phyloP scores from a whole-genome alignment of 2,888 invertebrate genomes.

The Apamea epomidion region DNA sequence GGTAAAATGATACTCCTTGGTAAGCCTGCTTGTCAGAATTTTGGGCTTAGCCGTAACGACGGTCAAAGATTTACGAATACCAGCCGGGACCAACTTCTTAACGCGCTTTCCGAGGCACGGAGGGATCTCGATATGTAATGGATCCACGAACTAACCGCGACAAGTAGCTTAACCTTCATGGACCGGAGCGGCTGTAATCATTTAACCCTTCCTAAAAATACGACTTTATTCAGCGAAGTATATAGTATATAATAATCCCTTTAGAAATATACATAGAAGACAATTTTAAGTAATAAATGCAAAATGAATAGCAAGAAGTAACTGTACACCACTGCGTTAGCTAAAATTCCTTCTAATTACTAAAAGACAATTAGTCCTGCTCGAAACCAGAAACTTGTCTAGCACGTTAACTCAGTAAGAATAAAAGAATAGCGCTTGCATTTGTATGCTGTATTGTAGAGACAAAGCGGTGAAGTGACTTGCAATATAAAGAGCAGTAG shows the following conservation, averaged over 20 bases:
- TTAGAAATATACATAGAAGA: background rate
- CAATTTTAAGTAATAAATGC: background rate
- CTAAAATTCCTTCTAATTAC: background rate
- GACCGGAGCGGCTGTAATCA: background rate
- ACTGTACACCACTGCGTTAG: background rate
- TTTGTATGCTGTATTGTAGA: slow-evolving; percentile 8
- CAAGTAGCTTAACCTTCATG: background rate
- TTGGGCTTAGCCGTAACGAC: background rate
- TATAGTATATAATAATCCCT: no score
- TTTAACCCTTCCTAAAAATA: background rate
- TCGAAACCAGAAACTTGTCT: background rate
- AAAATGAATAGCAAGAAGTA: background rate
- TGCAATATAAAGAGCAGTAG: background rate
- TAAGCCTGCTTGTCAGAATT: background rate
- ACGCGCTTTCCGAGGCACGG: background rate
- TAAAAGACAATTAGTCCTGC: background rate
- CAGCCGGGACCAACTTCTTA: background rate
- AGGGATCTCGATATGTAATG: background rate
- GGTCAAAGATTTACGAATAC: background rate
- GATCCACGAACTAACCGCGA: background rate
- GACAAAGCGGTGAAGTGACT: background rate
- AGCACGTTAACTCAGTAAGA: background rate
- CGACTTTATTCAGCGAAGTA: background rate
- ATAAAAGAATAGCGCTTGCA: background rate
- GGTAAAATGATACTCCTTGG: no score